Evolutionary conservation across 1,140 invertebrate species (phyloP), one percentile per base, ranked within the genome.

Genomic region (Diprion similis): DNA sequence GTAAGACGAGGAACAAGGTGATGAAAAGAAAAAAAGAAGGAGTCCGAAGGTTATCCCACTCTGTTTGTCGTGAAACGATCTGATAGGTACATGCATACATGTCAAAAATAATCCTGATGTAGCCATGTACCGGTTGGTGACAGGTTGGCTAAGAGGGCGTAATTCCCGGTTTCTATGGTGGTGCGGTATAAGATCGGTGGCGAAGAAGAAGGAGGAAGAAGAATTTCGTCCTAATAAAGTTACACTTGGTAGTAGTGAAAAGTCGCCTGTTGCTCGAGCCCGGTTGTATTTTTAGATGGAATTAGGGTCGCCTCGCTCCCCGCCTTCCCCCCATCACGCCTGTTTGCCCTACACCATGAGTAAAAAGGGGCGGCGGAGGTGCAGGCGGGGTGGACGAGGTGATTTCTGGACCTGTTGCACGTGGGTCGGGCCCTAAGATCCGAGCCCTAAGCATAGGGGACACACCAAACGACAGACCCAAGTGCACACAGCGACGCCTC

Each of bases 151-250:
- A 37, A 37, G 24, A 37, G 24, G 24, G 24, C 24, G 24, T 37
- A 37, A 37, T 37, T 37, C 24, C 24, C 24, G 2, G 24, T 37
- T 37, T 37, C 24, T 37, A 37, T 37, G 24, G 24, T 4, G 24
- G 24, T 4, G 24, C 24, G 24, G 24, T 37, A 37, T 37, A 37
- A 37, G 24, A 37, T 37, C 24, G 24, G 24, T 37, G 24, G 24
- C 6, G 24, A 37, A 4, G 24, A n/a, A n/a, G n/a, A n/a, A n/a
- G n/a, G n/a, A n/a, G n/a, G 24, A 37, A 0, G 51, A 17, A 17
- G 51, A 59, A 59, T 59, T 59, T 59, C 51, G n/a, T 37, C n/a
- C 51, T 59, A 59, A 59, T 59, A 59, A 59, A 59, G 51, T 59
- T 59, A 59, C 51, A 59, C 51, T 59, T 59, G 11, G 51, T 15